A percentile compares a stretch with the other conserved stretches of the same genome.
Evolutionary conservation across 1,140 invertebrate genomes (phyloP).

Genomic region (Drosophila neocordata): DNA sequence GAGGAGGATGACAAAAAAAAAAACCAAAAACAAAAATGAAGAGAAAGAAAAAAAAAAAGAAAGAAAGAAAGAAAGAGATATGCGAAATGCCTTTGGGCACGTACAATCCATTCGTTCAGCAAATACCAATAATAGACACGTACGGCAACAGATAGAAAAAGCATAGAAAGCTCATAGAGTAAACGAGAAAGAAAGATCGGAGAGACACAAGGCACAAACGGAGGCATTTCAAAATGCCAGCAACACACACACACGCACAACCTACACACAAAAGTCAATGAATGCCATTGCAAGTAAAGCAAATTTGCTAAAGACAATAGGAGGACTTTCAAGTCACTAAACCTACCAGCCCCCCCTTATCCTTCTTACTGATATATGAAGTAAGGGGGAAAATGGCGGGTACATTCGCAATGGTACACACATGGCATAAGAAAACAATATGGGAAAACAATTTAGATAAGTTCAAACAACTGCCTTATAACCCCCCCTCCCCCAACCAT

Average conservation of each 20-base stretch:
- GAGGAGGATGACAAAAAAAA: slow-evolving; percentile 2
- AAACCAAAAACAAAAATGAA: not conserved
- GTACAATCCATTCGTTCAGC: slow-evolving; percentile 81
- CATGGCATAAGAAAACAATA: slow-evolving; percentile 79
- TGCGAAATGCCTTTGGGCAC: slow-evolving; percentile 75
- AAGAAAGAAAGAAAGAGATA: slow-evolving; percentile 53
- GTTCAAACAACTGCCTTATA: slow-evolving; percentile 71
- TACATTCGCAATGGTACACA: slow-evolving; percentile 51
- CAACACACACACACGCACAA: slow-evolving; percentile 46
- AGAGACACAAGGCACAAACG: slow-evolving; percentile 29
- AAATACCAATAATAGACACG: slow-evolving; percentile 81
- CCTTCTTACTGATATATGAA: too few relatives aligned
- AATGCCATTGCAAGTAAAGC: slow-evolving; percentile 75
- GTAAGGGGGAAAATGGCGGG: too few relatives aligned
- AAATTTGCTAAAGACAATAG: slow-evolving; percentile 77
- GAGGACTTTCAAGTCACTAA: slow-evolving; percentile 49
- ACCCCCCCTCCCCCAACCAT: not conserved
- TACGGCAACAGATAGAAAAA: slow-evolving; percentile 44
- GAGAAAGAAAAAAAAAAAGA: slow-evolving; percentile 24
- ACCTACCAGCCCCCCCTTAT: not conserved
- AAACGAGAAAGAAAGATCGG: not conserved
- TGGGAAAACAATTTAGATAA: slow-evolving; percentile 81
- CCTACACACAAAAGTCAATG: slow-evolving; percentile 70
- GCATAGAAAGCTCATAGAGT: slow-evolving; percentile 9
- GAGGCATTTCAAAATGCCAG: slow-evolving; percentile 69